Evolutionary conservation across 2,797 vertebrate genomes (phyloP), one percentile per base, ranked within the genome.

Genomic region (Coendou prehensilis): DNA sequence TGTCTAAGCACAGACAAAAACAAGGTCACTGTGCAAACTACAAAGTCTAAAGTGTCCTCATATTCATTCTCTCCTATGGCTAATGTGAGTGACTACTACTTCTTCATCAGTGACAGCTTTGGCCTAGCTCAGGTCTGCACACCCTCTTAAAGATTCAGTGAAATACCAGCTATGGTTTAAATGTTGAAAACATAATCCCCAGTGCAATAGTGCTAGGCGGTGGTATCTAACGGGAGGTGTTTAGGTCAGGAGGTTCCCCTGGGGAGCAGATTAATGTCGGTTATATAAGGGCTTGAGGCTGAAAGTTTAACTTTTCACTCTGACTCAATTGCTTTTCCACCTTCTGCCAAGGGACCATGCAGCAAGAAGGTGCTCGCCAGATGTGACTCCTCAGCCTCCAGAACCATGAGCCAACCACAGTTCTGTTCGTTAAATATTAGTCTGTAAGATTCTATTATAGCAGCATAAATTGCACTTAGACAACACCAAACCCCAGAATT

Each of bases 121-220:
- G 1, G 0, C 13, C 26, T 41, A 11, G 20, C 56, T 82, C 61
- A 37, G 2, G 2, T 26, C 30, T 33, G 5, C 9, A 1, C 5
- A 47, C 2, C n/a, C 30, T 57, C 52, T 33, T 52, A 83, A 81
- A 64, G 61, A 64, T 18, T 47, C 23, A 45, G 28, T 71, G 37
- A 61, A 45, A 87, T 67, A 13, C 4, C 4, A 45, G 37, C 57
- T 71, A 47, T 10, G 30, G n/a, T 41, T 33, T 5, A 52, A 4
- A 14, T 37, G 57, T 4, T 45, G 26, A 26, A 33, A 45, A 41
- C n/a, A 23, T 30, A 71, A n/a, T 23, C 23, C 11, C 79, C 1
- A n/a, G 13, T 13, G 28, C n/a, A n/a, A 1, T 22, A 2, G 28
- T 22, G 20, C 10, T 71, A 6, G 33, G 64, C 64, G 47, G 50